phyloP scores from a whole-genome alignment of 2,797 vertebrate genomes.

The Tarsius wallacei region DNA sequence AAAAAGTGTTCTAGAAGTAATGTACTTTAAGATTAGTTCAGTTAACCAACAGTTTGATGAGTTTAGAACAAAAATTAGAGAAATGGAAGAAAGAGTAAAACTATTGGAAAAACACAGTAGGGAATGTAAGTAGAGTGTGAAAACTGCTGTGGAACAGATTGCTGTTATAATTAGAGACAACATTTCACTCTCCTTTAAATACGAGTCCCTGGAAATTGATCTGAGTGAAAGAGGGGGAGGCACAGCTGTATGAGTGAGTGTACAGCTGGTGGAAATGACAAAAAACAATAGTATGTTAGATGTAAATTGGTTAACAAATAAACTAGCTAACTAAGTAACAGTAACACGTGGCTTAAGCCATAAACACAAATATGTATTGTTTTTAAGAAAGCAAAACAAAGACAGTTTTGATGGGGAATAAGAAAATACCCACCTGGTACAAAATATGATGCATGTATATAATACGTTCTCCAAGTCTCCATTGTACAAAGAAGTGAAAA shows the following conservation, averaged over 20 bases:
- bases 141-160: conserved; percentile 64
- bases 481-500: neutral
- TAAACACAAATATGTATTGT: conserved; percentile 27
- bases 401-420: neutral
- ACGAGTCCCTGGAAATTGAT: conserved; percentile 51
- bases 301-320: neutral
- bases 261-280: conserved; percentile 52
- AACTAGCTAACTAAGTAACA: conserved; percentile 55
- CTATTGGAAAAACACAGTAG: conserved; percentile 66
- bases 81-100: conserved; percentile 70
- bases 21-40: conserved; percentile 34
- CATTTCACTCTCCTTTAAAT: conserved; percentile 78
- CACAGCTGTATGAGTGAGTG: neutral
- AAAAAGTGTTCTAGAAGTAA: conserved; percentile 32
- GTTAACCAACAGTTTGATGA: conserved; percentile 62
- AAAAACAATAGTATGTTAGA: neutral
- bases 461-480: neutral
- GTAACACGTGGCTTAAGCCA: neutral
- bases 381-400: conserved; percentile 27
- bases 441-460: neutral
- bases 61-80: conserved; percentile 76
- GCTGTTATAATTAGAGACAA: conserved; percentile 73
- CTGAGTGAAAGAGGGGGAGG: conserved; percentile 13
- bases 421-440: neutral
- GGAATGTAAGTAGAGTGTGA: conserved; percentile 67